Conservation (phyloP, 2,113 vertebrate species). For the Cyprinodon variegatus region DNA sequence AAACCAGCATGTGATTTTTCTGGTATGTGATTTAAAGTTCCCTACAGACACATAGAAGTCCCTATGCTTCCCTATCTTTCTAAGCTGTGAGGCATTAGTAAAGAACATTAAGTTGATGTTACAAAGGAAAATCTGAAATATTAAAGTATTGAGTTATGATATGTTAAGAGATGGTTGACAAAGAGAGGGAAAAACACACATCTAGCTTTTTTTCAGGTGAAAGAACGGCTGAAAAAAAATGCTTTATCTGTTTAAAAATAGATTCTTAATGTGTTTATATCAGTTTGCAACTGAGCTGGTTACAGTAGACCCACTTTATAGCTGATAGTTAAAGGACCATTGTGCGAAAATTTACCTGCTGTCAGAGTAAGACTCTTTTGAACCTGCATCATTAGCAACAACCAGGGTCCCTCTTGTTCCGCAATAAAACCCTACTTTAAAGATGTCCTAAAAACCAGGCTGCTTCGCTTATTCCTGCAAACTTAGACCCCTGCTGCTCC, state of each 20-base stretch:
- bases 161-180: not conserved
- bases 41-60: too few relatives aligned
- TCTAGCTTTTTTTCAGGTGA: conserved; percentile 44
- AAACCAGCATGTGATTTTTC: not conserved
- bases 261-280: conserved; percentile 33
- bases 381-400: conserved; percentile 30
- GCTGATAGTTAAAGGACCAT: not conserved
- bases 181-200: conserved; percentile 8
- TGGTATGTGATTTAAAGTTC: not conserved
- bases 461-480: conserved; percentile 8
- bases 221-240: conserved; percentile 5
- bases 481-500: conserved; percentile 30
- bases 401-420: conserved; percentile 44
- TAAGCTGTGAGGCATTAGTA: too few relatives aligned
- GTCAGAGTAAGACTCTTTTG: conserved; percentile 18
- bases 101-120: not conserved
- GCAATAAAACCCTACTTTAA: conserved; percentile 19
- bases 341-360: conserved; percentile 11
- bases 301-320: conserved; percentile 42
- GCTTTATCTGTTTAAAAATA: conserved; percentile 44
- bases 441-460: conserved; percentile 13
- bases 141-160: not conserved
- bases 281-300: conserved; percentile 29
- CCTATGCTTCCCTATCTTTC: not conserved
- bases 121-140: conserved; percentile 6